A percentile compares a stretch with the other conserved stretches of the same genome.
phyloP scores from a whole-genome alignment of 2,888 invertebrate species.

The Brassicogethes aeneus region DNA sequence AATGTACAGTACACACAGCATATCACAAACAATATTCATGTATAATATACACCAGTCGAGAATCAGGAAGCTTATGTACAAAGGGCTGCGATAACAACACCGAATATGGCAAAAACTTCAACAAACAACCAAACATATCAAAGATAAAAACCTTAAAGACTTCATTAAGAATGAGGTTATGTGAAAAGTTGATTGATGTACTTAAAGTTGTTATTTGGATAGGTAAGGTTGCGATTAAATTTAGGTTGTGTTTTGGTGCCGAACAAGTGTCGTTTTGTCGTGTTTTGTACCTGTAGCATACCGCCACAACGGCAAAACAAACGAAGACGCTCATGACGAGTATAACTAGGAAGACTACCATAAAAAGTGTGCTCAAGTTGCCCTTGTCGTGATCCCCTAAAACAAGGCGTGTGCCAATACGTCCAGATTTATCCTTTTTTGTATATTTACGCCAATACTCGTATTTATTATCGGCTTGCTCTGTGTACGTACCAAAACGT shows the following conservation, averaged over 20 bases:
- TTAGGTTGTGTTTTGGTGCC: no score
- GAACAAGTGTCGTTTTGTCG: no score
- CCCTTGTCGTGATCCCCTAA: constrained; percentile 68
- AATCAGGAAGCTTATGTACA: constrained; percentile 33
- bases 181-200: no score
- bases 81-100: constrained; percentile 28
- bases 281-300: constrained; percentile 80
- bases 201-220: no score
- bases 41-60: not conserved
- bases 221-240: no score
- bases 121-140: no score
- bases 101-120: not conserved
- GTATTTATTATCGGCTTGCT: constrained; percentile 12
- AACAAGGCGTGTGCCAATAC: no score
- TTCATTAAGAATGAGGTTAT: no score
- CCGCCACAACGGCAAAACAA: constrained; percentile 90
- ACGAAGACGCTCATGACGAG: constrained; percentile 91
- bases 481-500: constrained; percentile 25
- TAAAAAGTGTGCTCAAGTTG: constrained; percentile 80
- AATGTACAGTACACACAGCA: constrained; percentile 35
- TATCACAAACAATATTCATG: constrained; percentile 26
- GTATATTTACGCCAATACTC: not conserved
- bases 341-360: constrained; percentile 88
- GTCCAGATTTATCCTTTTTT: constrained; percentile 9
- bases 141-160: no score